phyloP scores from a whole-genome alignment of 37 sponge, comb jelly and placozoan species.

The Hexactinellida sp. region DNA sequence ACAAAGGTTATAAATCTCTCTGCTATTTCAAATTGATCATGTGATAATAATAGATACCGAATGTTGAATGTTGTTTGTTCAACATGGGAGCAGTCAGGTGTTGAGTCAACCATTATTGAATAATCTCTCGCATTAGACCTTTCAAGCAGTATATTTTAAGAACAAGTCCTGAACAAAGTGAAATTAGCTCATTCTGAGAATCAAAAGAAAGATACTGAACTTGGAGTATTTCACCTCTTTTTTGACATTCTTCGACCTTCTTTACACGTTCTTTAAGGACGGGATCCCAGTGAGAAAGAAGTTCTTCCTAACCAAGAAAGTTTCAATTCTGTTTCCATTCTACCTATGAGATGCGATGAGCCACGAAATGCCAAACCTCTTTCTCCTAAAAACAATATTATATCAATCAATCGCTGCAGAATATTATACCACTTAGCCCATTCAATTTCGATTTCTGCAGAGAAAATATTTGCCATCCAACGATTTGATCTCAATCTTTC shows the following conservation, averaged over 20 bases:
- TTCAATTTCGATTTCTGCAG: background rate
- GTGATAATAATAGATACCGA: background rate
- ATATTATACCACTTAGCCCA: background rate
- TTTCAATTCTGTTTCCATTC: background rate
- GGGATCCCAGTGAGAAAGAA: too few relatives aligned
- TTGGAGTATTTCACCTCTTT: too few relatives aligned
- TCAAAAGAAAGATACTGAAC: too few relatives aligned
- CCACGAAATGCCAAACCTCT: too few relatives aligned
- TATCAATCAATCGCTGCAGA: too few relatives aligned
- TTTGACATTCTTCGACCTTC: too few relatives aligned
- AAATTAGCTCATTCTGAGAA: too few relatives aligned
- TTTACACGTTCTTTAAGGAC: too few relatives aligned
- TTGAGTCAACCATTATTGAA: background rate
- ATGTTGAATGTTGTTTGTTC: background rate
- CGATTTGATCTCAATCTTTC: background rate
- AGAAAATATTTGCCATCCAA: background rate
- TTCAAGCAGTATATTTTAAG: too few relatives aligned
- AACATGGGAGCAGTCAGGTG: background rate
- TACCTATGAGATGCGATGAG: too few relatives aligned
- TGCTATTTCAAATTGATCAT: background rate
- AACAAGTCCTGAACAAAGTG: too few relatives aligned
- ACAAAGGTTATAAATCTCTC: background rate
- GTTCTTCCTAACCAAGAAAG: background rate
- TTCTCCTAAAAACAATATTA: slow-evolving; percentile 8
- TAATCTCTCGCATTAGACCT: background rate